Evolutionary conservation across 2,113 vertebrate species (phyloP), one percentile per base, ranked within the genome.

Genomic region (Siphamia tubifer): DNA sequence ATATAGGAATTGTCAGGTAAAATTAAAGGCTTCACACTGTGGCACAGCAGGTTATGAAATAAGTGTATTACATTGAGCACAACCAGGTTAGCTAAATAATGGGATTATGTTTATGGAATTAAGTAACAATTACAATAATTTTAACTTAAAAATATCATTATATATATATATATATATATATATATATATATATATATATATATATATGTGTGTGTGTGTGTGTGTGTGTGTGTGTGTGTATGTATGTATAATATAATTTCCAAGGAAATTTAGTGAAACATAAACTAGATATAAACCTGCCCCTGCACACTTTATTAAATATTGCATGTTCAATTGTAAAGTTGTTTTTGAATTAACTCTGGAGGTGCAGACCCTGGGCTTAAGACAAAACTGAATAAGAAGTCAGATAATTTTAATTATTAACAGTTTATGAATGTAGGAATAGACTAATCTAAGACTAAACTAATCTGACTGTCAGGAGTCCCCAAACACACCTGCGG

Each of bases 1-100:
- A 4, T 51, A 63, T 45, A 23, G 42, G 40, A 65, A 56, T 68
- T 65, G 68, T 70, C 57, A 79, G 53, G 54, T n/a, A 45, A 72
- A 74, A 82, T 83, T 77, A 74, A 51, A 74, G 43, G 65, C 62
- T 54, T 77, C 65, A 62, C 13, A 24, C 72, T 55, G 74, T 31
- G 56, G 3, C 8, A 48, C 67, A 69, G 51, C 67, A 74, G 43
- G 42, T 65, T 68, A 15, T 15, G 21, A 81, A 55, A 60, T 61
- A 35, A 45, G 12, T 58, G 54, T 36, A 27, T 39, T 35, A 2
- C 42, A 49, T 19, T 23, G 34, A 32, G 4, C 15, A 31, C n/a
- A 63, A 12, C 20, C 12, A 25, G 28, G 52, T 56, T 54, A 64
- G 51, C 75, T 53, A 63, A 48, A 19, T 36, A 40, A 73, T 60